phyloP scores from a whole-genome alignment of 2,113 vertebrate genomes.

The Connochaetes taurinus region DNA sequence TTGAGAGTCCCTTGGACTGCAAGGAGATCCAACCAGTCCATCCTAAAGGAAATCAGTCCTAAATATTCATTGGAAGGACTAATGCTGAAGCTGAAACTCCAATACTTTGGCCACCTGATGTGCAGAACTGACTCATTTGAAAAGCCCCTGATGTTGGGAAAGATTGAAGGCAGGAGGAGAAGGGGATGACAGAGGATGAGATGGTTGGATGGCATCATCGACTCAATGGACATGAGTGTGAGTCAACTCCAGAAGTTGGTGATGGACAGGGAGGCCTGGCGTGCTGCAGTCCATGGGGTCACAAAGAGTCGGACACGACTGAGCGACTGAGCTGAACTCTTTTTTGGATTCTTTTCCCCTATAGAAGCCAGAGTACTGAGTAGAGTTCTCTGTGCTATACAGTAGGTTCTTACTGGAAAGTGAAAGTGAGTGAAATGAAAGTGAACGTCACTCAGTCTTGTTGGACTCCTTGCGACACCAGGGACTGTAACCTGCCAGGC shows the following conservation, averaged over 20 bases:
- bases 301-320: rapidly evolving
- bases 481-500: rapidly evolving
- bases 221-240: background rate
- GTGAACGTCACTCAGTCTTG: background rate
- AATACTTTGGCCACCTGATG: background rate
- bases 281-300: background rate
- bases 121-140: background rate
- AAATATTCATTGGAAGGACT: background rate
- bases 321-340: background rate
- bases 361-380: background rate
- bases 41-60: background rate
- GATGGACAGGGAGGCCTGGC: background rate
- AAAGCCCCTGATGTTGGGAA: background rate
- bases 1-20: background rate
- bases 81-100: background rate
- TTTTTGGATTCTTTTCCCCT: background rate
- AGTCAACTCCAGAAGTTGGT: background rate
- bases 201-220: background rate
- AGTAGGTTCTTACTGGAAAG: background rate
- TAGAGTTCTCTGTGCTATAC: background rate
- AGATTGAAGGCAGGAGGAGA: background rate
- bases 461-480: background rate
- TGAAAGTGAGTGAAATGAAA: background rate
- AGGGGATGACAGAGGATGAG: background rate
- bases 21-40: background rate